Conservation (phyloP, 2,888 invertebrate species). For the Ochlodes sylvanus region DNA sequence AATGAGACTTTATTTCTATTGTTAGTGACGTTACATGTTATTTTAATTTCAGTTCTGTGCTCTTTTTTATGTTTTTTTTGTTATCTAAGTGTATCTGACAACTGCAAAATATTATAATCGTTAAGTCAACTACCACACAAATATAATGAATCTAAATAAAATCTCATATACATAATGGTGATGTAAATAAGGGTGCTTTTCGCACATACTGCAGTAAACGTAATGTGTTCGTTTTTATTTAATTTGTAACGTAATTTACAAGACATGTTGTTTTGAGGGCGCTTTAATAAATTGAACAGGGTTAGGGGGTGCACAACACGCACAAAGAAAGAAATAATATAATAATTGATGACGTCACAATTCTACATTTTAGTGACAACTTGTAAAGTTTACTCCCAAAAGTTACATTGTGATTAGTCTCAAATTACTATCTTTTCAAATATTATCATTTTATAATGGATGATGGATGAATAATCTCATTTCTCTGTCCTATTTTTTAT, state of each 20-base stretch:
- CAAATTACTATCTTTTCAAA: constrained; percentile 3
- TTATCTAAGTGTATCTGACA: not conserved
- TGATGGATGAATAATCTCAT: constrained; percentile 1
- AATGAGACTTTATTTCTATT: constrained; percentile 19
- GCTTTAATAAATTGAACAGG: constrained; percentile 39
- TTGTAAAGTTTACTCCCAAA: constrained; percentile 23
- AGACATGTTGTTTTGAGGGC: constrained; percentile 25
- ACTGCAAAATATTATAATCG: not conserved
- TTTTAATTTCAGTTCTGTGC: not conserved
- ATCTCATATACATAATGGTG: constrained; percentile 15
- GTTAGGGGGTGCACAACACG: constrained; percentile 28
- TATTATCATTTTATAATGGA: not conserved
- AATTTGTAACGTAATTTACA: constrained; percentile 34
- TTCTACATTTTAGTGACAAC: not conserved
- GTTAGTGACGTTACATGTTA: not conserved
- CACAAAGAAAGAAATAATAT: constrained; percentile 8
- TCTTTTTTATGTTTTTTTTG: not conserved
- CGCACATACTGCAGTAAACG: constrained; percentile 36
- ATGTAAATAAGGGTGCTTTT: constrained; percentile 40
- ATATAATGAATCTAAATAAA: constrained; percentile 9
- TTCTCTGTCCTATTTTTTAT: not conserved
- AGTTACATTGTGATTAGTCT: constrained; percentile 9
- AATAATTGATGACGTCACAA: constrained; percentile 22
- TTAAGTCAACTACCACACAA: too few relatives aligned
- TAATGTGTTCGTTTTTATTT: constrained; percentile 33